These are phyloP conservation scores for Sebastes taczanowskii DNA, from an alignment of 2,797 vertebrate species.

Conservation along the genomic window DNA sequence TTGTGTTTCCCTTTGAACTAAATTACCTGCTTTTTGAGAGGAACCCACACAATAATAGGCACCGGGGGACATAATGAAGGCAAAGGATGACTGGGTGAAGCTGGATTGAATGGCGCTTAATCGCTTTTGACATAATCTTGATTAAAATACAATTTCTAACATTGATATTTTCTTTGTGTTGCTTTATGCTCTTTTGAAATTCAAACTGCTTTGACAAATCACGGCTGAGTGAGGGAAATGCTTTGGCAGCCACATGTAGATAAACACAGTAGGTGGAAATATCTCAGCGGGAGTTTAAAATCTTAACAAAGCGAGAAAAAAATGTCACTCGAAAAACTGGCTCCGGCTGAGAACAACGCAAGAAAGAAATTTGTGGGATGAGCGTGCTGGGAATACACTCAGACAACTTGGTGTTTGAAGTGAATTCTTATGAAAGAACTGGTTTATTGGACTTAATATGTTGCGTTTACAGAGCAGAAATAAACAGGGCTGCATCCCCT, in stretches of 20 bases:
- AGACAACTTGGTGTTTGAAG: slow-evolving; percentile 15
- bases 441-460: slow-evolving; percentile 14
- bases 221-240: slow-evolving; percentile 19
- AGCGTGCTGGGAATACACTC: background rate
- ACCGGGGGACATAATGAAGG: slow-evolving; percentile 10
- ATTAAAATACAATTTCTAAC: slow-evolving; percentile 36
- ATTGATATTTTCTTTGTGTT: slow-evolving; percentile 20
- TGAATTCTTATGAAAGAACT: slow-evolving; percentile 13
- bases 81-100: slow-evolving; percentile 11
- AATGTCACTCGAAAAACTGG: background rate
- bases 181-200: slow-evolving; percentile 41
- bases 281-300: slow-evolving; percentile 39
- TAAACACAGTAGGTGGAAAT: slow-evolving; percentile 44
- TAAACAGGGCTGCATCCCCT: background rate
- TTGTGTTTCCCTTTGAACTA: slow-evolving; percentile 42
- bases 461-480: slow-evolving; percentile 8
- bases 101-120: background rate
- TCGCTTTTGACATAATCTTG: slow-evolving; percentile 25
- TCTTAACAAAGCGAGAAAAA: slow-evolving; percentile 24
- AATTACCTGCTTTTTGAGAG: slow-evolving; percentile 29
- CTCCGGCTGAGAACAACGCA: slow-evolving; percentile 1
- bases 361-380: slow-evolving; percentile 14
- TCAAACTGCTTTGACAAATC: slow-evolving; percentile 41
- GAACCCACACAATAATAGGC: slow-evolving; percentile 1
- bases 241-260: slow-evolving; percentile 8